Base-by-base conservation (phyloP, 2,797 vertebrate species). In the Rhinogobio ventralis region DNA sequence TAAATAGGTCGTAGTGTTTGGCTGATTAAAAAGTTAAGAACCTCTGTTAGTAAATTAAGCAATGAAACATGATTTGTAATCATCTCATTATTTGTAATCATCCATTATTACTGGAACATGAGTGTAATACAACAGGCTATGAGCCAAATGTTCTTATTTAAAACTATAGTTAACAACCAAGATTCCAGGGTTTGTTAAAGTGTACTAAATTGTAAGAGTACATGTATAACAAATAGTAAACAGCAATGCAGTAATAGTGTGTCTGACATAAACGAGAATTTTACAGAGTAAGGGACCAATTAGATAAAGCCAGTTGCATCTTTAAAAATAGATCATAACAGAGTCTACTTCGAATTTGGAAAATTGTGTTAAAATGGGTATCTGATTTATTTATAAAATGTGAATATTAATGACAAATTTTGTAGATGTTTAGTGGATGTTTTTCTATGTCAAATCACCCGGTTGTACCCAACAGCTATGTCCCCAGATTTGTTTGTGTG, bases 21-120 rank as follows among this genome's bases (percentile, higher is more conserved):
- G 25, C 7, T 68, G 62, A 36, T 13, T 36, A 14, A 49, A 68
- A 51, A 15, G 64, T 53, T 68, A 19, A 23, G 8, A 80, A 68
- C 25, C 8, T 20, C 30, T 66, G 28, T 80, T 51, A 68, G 33
- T 19, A 14, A 75, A 33, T 3, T 51, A 23, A 75, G 51, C 25
- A 8, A 11, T 15, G 20, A 33, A 57, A 53, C 19, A 42, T 57
- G 28, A 36, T 60, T 67, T 79, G 60, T 64, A 68, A 67, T 80
- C 30, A 51, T 68, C 28, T 80, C 78, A 53, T 80, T 53, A 53
- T 68, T 68, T 33, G 5, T 66, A 79, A 49, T 66, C 17, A 66
- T 46, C 9, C 39, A 13, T 36, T 60, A 78, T 57, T 78, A 25
- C n/a, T 42, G 53, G 14, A 78, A 23, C 17, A 60, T 53, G 17